Evolutionary conservation across 2,888 invertebrate genomes (phyloP), one percentile per base, ranked within the genome.

Genomic region (Agapostemon virescens): DNA sequence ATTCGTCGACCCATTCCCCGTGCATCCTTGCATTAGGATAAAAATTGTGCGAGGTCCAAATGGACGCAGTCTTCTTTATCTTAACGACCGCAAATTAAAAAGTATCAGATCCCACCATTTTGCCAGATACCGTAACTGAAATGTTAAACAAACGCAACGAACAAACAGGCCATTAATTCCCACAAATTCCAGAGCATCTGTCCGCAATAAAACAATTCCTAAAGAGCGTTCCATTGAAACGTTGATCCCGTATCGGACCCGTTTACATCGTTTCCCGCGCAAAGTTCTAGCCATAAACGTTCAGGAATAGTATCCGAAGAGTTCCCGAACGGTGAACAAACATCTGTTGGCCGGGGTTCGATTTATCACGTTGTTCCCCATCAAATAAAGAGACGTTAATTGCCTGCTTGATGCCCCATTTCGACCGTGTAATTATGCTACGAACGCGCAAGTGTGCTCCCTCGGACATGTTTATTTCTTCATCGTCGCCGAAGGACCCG

Each of bases 401-500:
- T 66, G 78, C 58, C 38, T 58, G 55, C 66, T 58, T 38, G 38
- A 26, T n/a, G 67, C 52, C 26, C 73, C 58, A 75, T 70, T 75
- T 75, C 30, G 64, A 64, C 55, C 75, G 20, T 49, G 69, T 38
- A 69, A 78, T 74, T 63, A 63, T 36, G 33, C 33, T 20, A 33
- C 33, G 63, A 63, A 63, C 40, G 40, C 49, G n/a, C n/a, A 49
- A n/a, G n/a, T n/a, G 49, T n/a, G n/a, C 40, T n/a, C n/a, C 30
- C 52, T 6, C 17, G 73, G 67, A 15, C 58, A 40, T 17, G 66
- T 68, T 75, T 66, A 69, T 70, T 76, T 76, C 68, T 77, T 78
- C 67, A 38, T 68, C 79, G 63, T n/a, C n/a, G 33, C 36, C n/a
- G 33, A 11, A 36, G 33, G 36, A 63, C 33, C 33, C 63, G 63